A percentile compares a stretch with the other conserved stretches of the same genome.
Conservation (phyloP, 2,113 vertebrate species). For the Leptobrachium leishanense region DNA sequence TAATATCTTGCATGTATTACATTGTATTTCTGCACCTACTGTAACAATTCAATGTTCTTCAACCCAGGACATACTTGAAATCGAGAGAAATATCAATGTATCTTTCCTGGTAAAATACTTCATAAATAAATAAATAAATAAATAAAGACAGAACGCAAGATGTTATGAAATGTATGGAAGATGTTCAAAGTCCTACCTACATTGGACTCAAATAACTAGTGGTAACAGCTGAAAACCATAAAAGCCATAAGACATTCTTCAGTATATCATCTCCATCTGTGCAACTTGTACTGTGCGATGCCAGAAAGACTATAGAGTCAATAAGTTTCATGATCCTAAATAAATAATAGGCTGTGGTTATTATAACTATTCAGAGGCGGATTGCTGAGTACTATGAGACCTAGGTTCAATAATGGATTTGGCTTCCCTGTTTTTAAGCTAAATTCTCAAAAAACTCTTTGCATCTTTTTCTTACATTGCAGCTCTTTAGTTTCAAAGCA, state of each 20-base stretch:
- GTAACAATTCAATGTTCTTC: too few relatives aligned
- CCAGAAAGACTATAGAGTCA: constrained; percentile 42
- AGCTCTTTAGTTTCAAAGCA: too few relatives aligned
- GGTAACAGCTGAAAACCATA: constrained; percentile 56
- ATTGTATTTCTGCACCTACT: too few relatives aligned
- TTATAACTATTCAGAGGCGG: background rate
- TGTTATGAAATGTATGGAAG: constrained; percentile 2
- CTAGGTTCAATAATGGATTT: background rate
- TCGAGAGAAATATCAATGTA: too few relatives aligned
- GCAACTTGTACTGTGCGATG: constrained; percentile 52
- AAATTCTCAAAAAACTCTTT: too few relatives aligned
- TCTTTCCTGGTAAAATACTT: too few relatives aligned
- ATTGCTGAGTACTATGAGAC: background rate
- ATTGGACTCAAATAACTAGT: constrained; percentile 58
- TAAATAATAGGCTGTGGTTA: constrained; percentile 4
- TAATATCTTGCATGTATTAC: too few relatives aligned
- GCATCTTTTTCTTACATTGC: too few relatives aligned
- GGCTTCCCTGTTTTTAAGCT: too few relatives aligned
- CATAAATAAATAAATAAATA: too few relatives aligned
- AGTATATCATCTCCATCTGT: constrained; percentile 61
- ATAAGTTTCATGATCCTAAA: constrained; percentile 40
- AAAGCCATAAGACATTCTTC: constrained; percentile 59
- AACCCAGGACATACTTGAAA: too few relatives aligned
- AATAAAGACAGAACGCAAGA: background rate
- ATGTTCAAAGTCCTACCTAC: constrained; percentile 51